Conservation (phyloP, 1,140 invertebrate genomes). For the Hirudo medicinalis region DNA sequence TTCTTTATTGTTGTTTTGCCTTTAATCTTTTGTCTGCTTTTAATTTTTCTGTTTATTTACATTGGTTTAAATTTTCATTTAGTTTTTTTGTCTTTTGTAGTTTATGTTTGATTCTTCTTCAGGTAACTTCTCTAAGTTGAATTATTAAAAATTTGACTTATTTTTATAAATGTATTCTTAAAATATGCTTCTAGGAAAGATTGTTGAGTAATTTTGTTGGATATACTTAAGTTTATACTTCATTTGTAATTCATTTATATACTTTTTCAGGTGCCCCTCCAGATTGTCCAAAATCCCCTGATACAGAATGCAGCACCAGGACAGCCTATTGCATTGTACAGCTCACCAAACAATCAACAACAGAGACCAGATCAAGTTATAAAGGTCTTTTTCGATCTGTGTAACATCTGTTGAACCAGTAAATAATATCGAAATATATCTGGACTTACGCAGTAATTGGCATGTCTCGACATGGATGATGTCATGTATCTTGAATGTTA, state of each 20-base stretch:
- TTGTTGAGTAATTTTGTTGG: background rate
- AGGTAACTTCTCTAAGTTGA: background rate
- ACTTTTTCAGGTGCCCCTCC: constrained; percentile 19
- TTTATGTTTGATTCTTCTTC: background rate
- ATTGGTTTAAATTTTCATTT: too few relatives aligned
- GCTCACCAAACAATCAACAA: constrained; percentile 7
- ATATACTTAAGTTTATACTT: background rate
- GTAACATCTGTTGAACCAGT: background rate
- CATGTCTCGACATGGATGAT: too few relatives aligned
- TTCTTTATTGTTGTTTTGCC: constrained; percentile 1
- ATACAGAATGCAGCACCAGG: background rate
- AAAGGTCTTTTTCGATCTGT: background rate
- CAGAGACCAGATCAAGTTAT: constrained; percentile 2
- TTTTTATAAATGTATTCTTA: background rate
- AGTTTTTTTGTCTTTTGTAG: background rate
- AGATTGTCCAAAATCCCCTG: constrained; percentile 29
- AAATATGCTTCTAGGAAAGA: background rate
- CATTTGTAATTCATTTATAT: background rate
- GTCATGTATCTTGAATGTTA: too few relatives aligned
- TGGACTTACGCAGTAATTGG: too few relatives aligned
- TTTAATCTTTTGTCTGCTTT: background rate
- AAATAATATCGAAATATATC: constrained; percentile 13
- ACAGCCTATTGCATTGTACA: background rate
- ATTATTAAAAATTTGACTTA: background rate
- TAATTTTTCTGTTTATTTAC: too few relatives aligned